These are phyloP conservation scores for Hemistola chrysoprasaria DNA, from an alignment of 2,888 invertebrate genomes.

Conservation along the genomic window DNA sequence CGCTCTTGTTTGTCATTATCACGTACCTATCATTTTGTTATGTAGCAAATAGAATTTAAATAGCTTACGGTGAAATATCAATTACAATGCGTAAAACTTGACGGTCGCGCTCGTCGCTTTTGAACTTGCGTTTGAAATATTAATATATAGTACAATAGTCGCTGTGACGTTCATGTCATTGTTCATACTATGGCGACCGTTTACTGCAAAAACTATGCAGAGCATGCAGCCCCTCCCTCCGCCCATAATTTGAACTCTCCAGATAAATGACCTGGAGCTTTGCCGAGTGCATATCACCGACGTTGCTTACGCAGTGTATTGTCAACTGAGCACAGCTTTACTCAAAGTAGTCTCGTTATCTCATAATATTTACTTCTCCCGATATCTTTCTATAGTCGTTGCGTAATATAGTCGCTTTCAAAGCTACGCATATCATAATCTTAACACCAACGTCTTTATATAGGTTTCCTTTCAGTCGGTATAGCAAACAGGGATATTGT, in stretches of 20 bases:
- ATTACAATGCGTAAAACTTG: conserved; percentile 7
- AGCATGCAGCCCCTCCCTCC: conserved; percentile 53
- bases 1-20: conserved; percentile 17
- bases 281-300: conserved; percentile 10
- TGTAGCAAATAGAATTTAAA: conserved; percentile 22
- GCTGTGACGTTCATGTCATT: conserved; percentile 28
- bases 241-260: conserved; percentile 4
- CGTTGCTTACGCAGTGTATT: conserved; percentile 11
- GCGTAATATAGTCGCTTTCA: conserved; percentile 10
- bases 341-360: conserved; percentile 5
- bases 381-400: conserved; percentile 7
- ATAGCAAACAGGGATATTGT: no score
- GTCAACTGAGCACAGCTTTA: conserved; percentile 16
- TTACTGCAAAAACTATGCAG: conserved; percentile 36
- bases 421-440: conserved; percentile 2
- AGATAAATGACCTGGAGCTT: conserved; percentile 9
- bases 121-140: conserved; percentile 24
- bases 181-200: conserved; percentile 32
- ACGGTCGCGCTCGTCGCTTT: conserved; percentile 22
- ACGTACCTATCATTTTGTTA: conserved; percentile 15
- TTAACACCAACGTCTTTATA: background rate
- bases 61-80: conserved; percentile 18
- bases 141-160: conserved; percentile 17
- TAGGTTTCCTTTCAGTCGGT: no score
- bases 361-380: conserved; percentile 1